Percentiles rank a stretch among this genome's conserved stretches.
These are phyloP conservation scores for Palythoa grandis DNA, from an alignment of 92 coral and sea anemone species.

Conservation along the genomic window DNA sequence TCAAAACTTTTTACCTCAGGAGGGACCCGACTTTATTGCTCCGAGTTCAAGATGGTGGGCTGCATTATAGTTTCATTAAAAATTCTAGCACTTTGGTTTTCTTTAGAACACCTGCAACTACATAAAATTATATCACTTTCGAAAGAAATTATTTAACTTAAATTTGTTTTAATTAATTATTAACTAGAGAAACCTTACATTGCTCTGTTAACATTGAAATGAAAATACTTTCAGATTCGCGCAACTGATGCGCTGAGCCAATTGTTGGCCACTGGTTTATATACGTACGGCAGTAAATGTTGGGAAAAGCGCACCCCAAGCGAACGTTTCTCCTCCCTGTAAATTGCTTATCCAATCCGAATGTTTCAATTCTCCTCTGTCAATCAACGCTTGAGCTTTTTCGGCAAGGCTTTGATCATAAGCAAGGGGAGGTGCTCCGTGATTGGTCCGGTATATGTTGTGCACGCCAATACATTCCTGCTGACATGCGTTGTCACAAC, in stretches of 20 bases:
- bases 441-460: conserved; percentile 62
- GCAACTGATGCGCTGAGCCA: background rate
- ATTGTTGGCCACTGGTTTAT: background rate
- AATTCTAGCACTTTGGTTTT: no score
- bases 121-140: no score
- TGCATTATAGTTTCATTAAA: no score
- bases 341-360: conserved; percentile 61
- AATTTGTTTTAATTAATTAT: no score
- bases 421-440: conserved; percentile 47
- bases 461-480: conserved; percentile 57
- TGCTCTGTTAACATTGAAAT: no score
- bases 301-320: conserved; percentile 72
- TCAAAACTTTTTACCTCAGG: no score
- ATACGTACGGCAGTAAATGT: conserved; percentile 58
- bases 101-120: no score
- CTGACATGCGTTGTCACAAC: conserved; percentile 58
- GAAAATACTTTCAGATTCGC: no score
- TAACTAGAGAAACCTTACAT: no score
- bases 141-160: no score
- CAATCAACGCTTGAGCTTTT: conserved; percentile 61
- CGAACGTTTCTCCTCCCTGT: conserved; percentile 60
- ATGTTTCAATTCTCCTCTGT: conserved; percentile 63
- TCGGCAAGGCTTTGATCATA: conserved; percentile 60
- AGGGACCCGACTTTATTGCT: no score
- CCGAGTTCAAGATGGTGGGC: no score